These are phyloP conservation scores for Sminthurinus aureus DNA, from an alignment of 2,888 invertebrate genomes.

Conservation along the genomic window DNA sequence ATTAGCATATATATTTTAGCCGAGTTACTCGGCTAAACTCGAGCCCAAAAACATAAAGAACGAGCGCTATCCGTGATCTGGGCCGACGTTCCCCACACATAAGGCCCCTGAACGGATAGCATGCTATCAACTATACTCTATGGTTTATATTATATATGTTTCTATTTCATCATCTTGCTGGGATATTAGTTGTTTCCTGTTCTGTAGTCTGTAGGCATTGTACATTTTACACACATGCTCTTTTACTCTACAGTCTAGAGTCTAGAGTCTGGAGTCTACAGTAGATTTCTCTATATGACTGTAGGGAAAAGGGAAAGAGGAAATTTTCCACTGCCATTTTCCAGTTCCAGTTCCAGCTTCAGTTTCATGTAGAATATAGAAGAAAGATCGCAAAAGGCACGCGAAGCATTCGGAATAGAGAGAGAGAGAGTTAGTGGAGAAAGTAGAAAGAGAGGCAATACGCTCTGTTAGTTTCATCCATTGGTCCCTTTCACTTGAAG, in stretches of 20 bases:
- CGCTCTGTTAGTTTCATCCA: constrained; percentile 20
- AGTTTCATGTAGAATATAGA: too few relatives aligned
- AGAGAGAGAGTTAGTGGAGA: constrained; percentile 18
- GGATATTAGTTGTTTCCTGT: too few relatives aligned
- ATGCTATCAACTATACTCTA: too few relatives aligned
- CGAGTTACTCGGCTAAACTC: too few relatives aligned
- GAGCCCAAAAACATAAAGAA: too few relatives aligned
- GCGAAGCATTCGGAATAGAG: constrained; percentile 39
- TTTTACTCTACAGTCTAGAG: background rate
- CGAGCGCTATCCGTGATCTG: too few relatives aligned
- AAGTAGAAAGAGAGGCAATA: constrained; percentile 13
- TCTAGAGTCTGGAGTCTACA: background rate
- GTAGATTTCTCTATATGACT: constrained; percentile 8
- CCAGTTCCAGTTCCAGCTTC: constrained; percentile 51
- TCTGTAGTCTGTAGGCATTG: background rate
- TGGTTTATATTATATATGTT: background rate
- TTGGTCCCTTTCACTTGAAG: constrained; percentile 5
- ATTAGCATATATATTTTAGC: too few relatives aligned
- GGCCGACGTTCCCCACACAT: too few relatives aligned
- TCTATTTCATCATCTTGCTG: background rate
- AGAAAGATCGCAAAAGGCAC: constrained; percentile 48
- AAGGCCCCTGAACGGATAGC: too few relatives aligned
- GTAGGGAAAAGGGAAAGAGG: constrained; percentile 30
- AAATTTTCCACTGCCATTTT: constrained; percentile 52
- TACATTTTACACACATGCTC: background rate